Base-by-base conservation (phyloP, 2,888 invertebrate species). In the Aromia moschata region DNA sequence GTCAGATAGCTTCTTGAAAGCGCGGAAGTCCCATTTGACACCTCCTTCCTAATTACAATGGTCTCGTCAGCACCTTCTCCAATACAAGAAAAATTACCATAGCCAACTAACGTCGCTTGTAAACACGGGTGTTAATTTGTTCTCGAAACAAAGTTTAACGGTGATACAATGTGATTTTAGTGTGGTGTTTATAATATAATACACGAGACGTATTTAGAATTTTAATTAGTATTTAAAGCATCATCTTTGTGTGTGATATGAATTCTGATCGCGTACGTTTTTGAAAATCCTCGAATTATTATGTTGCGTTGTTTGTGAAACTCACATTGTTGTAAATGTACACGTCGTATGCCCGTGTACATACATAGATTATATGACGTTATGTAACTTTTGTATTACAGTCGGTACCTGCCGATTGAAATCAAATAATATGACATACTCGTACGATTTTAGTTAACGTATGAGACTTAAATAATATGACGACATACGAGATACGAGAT, bases 1-100 rank as follows among this genome's bases (percentile, higher is more conserved):
- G 17, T 9, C 16, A 30, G 17, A 33, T 10, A 17, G 10, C 2
- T 45, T 11, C 25, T 31, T 10, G 15, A 31, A 30, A 33, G 9
- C n/a, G 38, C 49, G 49, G 49, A 49, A 49, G 38, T 49, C 12
- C 38, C 14, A 49, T 38, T 49, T 49, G 38, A 49, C 49, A 49
- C 49, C 25, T 38, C 16, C 49, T 14, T 38, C 38, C 14, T 49
- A 49, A 49, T 49, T 49, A 25, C n/a, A 38, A 5, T 17, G 38
- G 37, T 38, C 15, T 49, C 18, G 49, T 11, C 49, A 38, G 12
- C 20, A 49, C 15, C 20, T 25, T 20, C 30, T 18, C 14, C 20
- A 14, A 14, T 12, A 25, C 25, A 44, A 38, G 14, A 33, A 47
- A 37, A 49, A 49, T 17, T 49, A 12, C 16, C 49, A 20, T 37